Base-by-base conservation (phyloP, 1,140 invertebrate species). In the Solenopsis invicta region DNA sequence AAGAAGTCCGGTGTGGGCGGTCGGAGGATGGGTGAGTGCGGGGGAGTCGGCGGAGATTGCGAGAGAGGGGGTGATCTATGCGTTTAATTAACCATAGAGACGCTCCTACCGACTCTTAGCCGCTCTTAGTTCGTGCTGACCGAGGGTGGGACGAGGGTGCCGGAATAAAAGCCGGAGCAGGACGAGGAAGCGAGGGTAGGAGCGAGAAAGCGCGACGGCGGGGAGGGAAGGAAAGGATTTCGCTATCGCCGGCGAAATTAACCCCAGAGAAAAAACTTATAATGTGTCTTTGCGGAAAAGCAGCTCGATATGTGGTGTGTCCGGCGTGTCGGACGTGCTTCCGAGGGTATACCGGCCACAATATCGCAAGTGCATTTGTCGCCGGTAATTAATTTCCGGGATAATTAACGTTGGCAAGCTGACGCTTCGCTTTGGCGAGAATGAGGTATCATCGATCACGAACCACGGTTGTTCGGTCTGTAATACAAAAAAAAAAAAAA, bases 41-140 rank as follows among this genome's bases (percentile, higher is more conserved):
- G 67, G 88, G 72, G 78, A 90, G 90, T 48, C 71, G 86, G 81
- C 85, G 80, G 81, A 91, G 87, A 91, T 91, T 90, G 90, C 87
- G n/a, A 86, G 89, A 82, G 87, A 72, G 86, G 89, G 77, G 89
- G 90, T 94, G 94, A 95, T 95, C 94, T 94, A 95, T 95, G 94
- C 94, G 94, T 95, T 94, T 95, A 95, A 95, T 95, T 95, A 95
- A 95, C 94, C 93, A 94, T 94, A 95, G 94, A 95, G 94, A 94
- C 93, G 93, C 93, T 94, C 91, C 92, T 92, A 93, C 92, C 90
- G 90, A 94, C 93, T 94, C 94, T 94, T 94, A 93, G 92, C 90
- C 86, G 93, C 92, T 94, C 92, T 94, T 94, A 93, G 93, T 94
- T 94, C 90, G 89, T 93, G 92, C 92, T 91, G 91, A 89, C 90